Base-by-base conservation (phyloP, 1,140 invertebrate genomes). In the Pteromalus puparum region DNA sequence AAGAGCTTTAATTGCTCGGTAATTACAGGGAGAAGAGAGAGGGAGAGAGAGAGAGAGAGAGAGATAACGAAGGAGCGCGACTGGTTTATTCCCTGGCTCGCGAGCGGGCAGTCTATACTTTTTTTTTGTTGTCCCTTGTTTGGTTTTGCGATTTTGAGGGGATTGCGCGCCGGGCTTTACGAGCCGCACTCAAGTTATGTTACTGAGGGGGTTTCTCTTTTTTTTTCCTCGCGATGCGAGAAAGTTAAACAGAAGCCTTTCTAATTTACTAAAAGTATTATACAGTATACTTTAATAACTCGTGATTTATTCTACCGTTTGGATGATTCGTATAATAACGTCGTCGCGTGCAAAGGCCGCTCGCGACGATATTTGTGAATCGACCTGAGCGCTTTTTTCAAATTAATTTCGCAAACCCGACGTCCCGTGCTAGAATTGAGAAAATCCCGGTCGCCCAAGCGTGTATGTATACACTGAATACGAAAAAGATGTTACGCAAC, bases 1-100 rank as follows among this genome's bases (percentile, higher is more conserved):
- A 30, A 1, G 21, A 34, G 68, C 70, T 74, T 75, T 83, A 83
- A 83, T 83, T 83, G 74, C 74, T 65, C 46, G 68, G 76, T 79
- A 84, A 79, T 74, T 84, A 80, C 74, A 53, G 5, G 42, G 28
- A 5, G 30, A 13, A 38, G 30, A 48, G 46, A 15, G 46, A 15
- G 53, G 5, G 53, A 18, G 53, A n/a, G 28, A 38, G 30, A 48
- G 46, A 15, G 46, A 15, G 53, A 9, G 53, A 18, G 53, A n/a
- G 53, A 61, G 53, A 61, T 61, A 61, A 61, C 53, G 53, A 61
- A 61, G 21, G 18, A 61, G 53, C 53, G 53, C 53, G 18, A 61
- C 53, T 61, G 53, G 18, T 61, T 61, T 61, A 61, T 61, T 21
- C 53, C 53, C 53, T 61, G 53, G 53, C 53, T 61, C 53, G 53